Percentiles rank a stretch among this genome's conserved stretches.
Conservation (phyloP, 2,113 vertebrate species). For the Nipponia nippon region DNA sequence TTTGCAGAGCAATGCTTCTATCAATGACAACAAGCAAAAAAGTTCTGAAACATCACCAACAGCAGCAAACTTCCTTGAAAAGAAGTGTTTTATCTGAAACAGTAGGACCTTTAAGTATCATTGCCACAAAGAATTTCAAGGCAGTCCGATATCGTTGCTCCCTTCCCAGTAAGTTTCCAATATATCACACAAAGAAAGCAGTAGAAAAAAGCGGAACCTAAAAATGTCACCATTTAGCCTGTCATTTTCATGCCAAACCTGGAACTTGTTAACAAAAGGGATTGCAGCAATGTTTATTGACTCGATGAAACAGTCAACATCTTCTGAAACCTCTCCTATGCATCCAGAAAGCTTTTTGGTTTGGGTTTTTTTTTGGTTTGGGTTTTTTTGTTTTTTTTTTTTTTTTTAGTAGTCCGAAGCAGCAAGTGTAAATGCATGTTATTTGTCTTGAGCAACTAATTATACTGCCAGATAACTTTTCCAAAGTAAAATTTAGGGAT, state of each 20-base stretch:
- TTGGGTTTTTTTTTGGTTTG: background rate
- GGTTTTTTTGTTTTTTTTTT: background rate
- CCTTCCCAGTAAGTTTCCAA: background rate
- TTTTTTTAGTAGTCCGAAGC: background rate
- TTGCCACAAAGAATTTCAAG: background rate
- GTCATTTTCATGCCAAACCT: background rate
- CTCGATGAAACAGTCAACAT: background rate
- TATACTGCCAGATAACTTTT: background rate
- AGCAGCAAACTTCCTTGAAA: background rate
- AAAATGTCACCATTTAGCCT: background rate
- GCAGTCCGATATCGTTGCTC: background rate
- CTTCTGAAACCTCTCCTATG: conserved; percentile 9
- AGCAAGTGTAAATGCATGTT: background rate
- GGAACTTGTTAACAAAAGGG: background rate
- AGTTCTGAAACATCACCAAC: background rate
- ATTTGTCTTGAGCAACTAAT: background rate
- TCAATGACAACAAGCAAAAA: background rate
- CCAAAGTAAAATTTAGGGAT: background rate
- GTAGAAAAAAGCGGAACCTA: background rate
- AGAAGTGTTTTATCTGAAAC: background rate
- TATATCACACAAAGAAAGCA: background rate
- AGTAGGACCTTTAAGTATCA: background rate
- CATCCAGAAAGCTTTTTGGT: background rate
- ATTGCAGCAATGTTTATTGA: background rate
- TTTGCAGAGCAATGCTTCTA: background rate